Percentiles rank a stretch among this genome's conserved stretches.
phyloP scores from a whole-genome alignment of 1,140 invertebrate genomes.

The Oscheius sp. region DNA sequence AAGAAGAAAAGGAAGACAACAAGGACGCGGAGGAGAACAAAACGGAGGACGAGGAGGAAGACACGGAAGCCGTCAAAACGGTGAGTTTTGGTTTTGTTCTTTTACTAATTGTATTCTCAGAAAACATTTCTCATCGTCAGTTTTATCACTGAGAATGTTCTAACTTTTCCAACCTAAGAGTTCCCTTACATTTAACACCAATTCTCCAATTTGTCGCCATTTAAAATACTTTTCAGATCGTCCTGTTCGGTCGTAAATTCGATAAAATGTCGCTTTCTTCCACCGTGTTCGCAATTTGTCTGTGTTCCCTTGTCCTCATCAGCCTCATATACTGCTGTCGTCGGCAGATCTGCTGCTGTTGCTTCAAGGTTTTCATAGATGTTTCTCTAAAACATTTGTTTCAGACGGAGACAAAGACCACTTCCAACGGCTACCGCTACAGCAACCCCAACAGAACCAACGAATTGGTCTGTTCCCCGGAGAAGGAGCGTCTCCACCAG shows the following conservation, averaged over 20 bases:
- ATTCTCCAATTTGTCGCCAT: background rate
- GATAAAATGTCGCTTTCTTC: slow-evolving; percentile 7
- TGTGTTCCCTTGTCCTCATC: slow-evolving; percentile 18
- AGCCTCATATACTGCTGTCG: slow-evolving; percentile 2
- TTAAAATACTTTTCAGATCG: slow-evolving; percentile 10
- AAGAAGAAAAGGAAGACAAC: background rate
- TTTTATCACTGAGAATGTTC: background rate
- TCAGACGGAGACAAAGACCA: slow-evolving; percentile 16
- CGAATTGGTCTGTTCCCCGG: background rate
- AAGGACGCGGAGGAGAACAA: background rate
- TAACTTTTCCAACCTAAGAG: background rate
- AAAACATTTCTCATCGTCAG: background rate
- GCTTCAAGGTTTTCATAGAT: too few relatives aligned
- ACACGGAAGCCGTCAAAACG: background rate
- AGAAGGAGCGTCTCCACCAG: slow-evolving; percentile 2
- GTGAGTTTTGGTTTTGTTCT: background rate
- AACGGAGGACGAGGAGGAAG: background rate
- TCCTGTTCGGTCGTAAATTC: slow-evolving; percentile 13
- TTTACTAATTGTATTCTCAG: background rate
- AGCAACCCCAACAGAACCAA: background rate
- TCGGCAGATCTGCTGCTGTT: slow-evolving; percentile 12
- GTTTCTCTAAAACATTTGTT: too few relatives aligned
- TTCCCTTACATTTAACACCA: background rate
- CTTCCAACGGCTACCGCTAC: slow-evolving; percentile 21
- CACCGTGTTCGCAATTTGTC: slow-evolving; percentile 8